These are phyloP conservation scores for Puffinus mauretanicus DNA, from an alignment of 2,113 vertebrate genomes.

Conservation along the genomic window DNA sequence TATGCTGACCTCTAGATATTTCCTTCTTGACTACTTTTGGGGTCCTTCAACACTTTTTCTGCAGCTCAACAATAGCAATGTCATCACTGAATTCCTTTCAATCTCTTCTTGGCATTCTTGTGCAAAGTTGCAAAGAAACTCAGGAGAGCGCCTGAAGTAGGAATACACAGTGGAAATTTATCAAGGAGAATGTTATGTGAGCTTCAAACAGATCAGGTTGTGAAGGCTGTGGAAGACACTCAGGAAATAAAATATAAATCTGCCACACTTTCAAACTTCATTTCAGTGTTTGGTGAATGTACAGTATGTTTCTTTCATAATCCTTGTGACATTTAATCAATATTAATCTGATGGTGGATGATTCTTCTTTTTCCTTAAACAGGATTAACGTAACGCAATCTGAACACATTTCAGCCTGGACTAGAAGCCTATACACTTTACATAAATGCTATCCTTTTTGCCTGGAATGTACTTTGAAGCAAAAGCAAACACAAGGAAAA, in stretches of 20 bases:
- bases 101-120: background rate
- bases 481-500: constrained; percentile 64
- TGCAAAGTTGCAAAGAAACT: constrained; percentile 35
- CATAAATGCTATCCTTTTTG: constrained; percentile 59
- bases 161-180: constrained; percentile 61
- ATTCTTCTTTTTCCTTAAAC: constrained; percentile 64
- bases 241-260: constrained; percentile 64
- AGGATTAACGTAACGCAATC: constrained; percentile 63
- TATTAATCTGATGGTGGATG: constrained; percentile 70
- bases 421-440: constrained; percentile 60
- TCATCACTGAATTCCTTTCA: constrained; percentile 10
- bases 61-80: constrained; percentile 2
- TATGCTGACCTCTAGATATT: constrained; percentile 13
- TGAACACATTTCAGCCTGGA: constrained; percentile 59
- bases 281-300: constrained; percentile 62
- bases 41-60: background rate
- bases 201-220: constrained; percentile 58
- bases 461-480: constrained; percentile 18
- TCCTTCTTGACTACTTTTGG: constrained; percentile 1
- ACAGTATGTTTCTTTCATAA: constrained; percentile 60
- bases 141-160: background rate
- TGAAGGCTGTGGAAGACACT: constrained; percentile 2
- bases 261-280: constrained; percentile 52
- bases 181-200: constrained; percentile 33
- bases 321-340: constrained; percentile 71